Percentiles rank a stretch among this genome's conserved stretches.
Evolutionary conservation across 2,888 invertebrate genomes (phyloP).

Genomic region (Sphinx pinastri): DNA sequence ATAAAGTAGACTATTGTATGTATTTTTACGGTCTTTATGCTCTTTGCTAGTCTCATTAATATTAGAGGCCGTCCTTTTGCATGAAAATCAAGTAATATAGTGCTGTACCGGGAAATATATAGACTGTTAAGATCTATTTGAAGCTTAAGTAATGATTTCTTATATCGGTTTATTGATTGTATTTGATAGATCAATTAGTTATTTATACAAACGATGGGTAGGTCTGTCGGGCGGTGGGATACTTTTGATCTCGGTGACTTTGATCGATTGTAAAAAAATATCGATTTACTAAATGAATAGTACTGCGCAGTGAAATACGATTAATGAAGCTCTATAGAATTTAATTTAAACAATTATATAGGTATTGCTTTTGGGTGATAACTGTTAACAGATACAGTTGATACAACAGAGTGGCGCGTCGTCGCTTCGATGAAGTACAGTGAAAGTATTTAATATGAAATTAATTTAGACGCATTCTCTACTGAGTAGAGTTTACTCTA

Average conservation of each 20-base stretch:
- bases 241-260: slow-evolving; percentile 17
- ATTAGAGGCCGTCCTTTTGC: no score
- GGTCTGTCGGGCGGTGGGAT: background rate
- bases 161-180: slow-evolving; percentile 9
- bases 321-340: background rate
- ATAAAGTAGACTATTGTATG: no score
- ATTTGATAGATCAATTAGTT: slow-evolving; percentile 24
- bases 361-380: no score
- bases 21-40: no score
- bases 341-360: background rate
- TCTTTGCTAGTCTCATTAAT: no score
- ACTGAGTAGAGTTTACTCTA: no score
- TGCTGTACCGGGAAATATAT: background rate
- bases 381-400: no score
- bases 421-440: no score
- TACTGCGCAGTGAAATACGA: background rate
- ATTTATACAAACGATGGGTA: background rate
- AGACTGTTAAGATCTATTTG: background rate
- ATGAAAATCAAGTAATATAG: background rate
- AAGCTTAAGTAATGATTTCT: background rate
- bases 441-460: no score
- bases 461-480: no score
- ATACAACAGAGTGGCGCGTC: no score
- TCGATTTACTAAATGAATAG: slow-evolving; percentile 6
- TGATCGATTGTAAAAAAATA: slow-evolving; percentile 12